These are phyloP conservation scores for Prunella himalayana DNA, from an alignment of 2,113 vertebrate genomes.

Conservation along the genomic window DNA sequence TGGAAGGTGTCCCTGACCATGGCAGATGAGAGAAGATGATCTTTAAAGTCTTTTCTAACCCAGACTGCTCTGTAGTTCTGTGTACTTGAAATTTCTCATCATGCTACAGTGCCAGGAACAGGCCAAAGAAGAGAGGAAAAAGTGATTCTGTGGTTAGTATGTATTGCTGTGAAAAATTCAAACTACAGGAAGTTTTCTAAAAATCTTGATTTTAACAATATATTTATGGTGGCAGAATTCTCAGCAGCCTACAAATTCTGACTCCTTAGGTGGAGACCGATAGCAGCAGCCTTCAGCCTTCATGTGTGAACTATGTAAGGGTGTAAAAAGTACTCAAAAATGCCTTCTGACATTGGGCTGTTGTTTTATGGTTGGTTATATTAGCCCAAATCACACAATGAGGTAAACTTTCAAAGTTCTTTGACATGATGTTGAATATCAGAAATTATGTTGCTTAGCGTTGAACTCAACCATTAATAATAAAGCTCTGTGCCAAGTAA, in stretches of 20 bases:
- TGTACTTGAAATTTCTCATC: not conserved
- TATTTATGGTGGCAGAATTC: not conserved
- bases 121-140: not conserved
- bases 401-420: not conserved
- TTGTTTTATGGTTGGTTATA: not conserved
- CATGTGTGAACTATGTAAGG: not conserved
- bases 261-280: accelerated
- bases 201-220: not conserved
- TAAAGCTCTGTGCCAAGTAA: not conserved
- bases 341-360: not conserved
- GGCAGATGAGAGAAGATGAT: not conserved
- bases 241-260: not conserved
- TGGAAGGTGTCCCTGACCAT: not conserved
- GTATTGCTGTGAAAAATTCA: not conserved
- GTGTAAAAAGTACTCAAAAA: not conserved
- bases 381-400: not conserved
- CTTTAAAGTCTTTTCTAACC: not conserved
- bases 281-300: not conserved
- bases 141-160: not conserved
- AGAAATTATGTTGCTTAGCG: not conserved
- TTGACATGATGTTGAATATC: not conserved
- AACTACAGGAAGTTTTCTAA: not conserved
- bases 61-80: not conserved
- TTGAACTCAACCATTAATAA: not conserved
- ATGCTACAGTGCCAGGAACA: not conserved